Evolutionary conservation across 2,888 invertebrate species (phyloP), one percentile per base, ranked within the genome.

Genomic region (Sphaeridia pumilis): DNA sequence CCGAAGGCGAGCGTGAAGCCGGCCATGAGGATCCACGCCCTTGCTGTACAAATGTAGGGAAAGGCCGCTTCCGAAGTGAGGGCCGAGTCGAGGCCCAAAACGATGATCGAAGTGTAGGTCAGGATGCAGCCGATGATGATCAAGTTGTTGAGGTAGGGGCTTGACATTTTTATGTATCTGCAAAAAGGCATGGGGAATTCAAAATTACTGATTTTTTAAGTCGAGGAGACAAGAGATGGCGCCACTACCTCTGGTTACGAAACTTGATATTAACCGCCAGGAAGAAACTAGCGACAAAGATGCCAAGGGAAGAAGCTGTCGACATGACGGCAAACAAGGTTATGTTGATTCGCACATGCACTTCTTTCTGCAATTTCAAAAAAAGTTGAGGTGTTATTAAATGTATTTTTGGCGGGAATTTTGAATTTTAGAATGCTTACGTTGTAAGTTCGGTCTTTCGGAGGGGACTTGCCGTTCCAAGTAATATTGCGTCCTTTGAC

Each of bases 131-230:
- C 98, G 61, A 94, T 82, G 68, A 98, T 94, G 69, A 98, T 98
- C 58, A 97, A 75, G 74, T 98, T 98, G 75, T 98, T 98, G 66
- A 98, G 77, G 72, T 97, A 94, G 0, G 97, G 97, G 67, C 93
- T 93, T 3, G 95, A 97, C 97, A 98, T 98, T 76, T 97, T 97
- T 67, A 98, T 97, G 72, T 95, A 97, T 71, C 93, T 92, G 72
- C 12, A n/a, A n/a, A n/a, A n/a, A n/a, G n/a, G n/a, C n/a, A n/a
- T n/a, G n/a, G n/a, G n/a, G n/a, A n/a, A n/a, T n/a, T n/a, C n/a
- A n/a, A n/a, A n/a, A n/a, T n/a, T n/a, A n/a, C n/a, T n/a, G n/a
- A n/a, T n/a, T n/a, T n/a, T n/a, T n/a, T n/a, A n/a, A n/a, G n/a
- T n/a, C n/a, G n/a, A n/a, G n/a, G n/a, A n/a, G n/a, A n/a, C n/a